These are phyloP conservation scores for Polymixis flavicincta DNA, from an alignment of 2,888 invertebrate genomes.

Conservation along the genomic window DNA sequence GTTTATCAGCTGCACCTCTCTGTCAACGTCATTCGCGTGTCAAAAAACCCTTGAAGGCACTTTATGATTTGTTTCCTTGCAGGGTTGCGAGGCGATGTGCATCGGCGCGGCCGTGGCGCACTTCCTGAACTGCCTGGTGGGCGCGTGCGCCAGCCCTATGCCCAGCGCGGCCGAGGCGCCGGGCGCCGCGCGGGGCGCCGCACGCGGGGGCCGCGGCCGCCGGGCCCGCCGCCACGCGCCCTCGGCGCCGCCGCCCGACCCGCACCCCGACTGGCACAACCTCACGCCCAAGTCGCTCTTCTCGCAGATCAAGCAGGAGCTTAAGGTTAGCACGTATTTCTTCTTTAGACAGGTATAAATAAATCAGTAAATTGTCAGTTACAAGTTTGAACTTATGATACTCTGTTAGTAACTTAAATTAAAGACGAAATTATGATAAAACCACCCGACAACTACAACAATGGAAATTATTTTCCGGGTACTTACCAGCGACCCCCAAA, in stretches of 20 bases:
- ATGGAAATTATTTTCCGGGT: neutral
- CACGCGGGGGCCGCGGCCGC: slow-evolving; percentile 55
- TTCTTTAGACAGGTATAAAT: neutral
- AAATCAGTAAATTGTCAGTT: too few relatives aligned
- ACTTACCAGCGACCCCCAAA: too few relatives aligned
- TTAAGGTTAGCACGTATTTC: slow-evolving; percentile 83
- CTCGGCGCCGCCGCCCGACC: slow-evolving; percentile 67
- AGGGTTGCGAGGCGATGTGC: slow-evolving; percentile 97
- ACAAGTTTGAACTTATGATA: too few relatives aligned
- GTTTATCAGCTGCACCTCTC: neutral
- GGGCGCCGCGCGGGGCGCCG: slow-evolving; percentile 76
- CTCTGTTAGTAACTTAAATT: too few relatives aligned
- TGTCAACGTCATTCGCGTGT: neutral
- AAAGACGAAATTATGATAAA: too few relatives aligned
- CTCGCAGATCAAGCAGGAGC: slow-evolving; percentile 96
- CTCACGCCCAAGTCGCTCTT: slow-evolving; percentile 97
- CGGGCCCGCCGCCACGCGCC: slow-evolving; percentile 83
- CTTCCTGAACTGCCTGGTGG: slow-evolving; percentile 98
- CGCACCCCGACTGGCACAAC: slow-evolving; percentile 94
- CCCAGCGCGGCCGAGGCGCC: slow-evolving; percentile 80
- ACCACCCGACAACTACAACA: too few relatives aligned
- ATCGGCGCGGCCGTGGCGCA: slow-evolving; percentile 97
- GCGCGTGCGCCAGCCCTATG: slow-evolving; percentile 92
- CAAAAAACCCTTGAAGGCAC: too few relatives aligned
- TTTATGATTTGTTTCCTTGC: slow-evolving; percentile 16